Conservation (phyloP, 2,888 invertebrate genomes). For the Holacanthella duospinosa region DNA sequence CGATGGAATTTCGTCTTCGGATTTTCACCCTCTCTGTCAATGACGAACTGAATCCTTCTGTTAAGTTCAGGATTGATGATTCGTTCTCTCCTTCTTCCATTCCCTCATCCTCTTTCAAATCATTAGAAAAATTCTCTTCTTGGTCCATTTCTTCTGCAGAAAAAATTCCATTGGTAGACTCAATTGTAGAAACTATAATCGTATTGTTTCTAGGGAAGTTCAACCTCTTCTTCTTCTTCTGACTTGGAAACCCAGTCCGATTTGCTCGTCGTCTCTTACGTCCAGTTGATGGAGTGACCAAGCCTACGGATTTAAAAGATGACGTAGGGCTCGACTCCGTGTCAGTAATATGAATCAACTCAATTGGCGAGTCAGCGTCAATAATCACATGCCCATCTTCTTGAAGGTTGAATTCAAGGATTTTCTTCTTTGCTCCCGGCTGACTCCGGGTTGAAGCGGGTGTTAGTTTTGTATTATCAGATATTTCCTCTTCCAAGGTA, state of each 20-base stretch:
- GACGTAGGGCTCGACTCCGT: not conserved
- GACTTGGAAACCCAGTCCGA: conserved; percentile 74
- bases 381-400: not conserved
- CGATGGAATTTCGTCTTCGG: conserved; percentile 24
- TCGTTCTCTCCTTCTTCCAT: not conserved
- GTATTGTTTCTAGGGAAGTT: not conserved
- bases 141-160: not conserved
- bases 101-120: not conserved
- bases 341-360: not conserved
- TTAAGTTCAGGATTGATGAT: not conserved
- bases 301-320: not conserved
- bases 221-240: conserved; percentile 63
- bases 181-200: not conserved
- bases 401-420: not conserved
- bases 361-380: conserved; percentile 1
- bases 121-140: no score
- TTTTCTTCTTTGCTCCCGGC: not conserved
- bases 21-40: conserved; percentile 31
- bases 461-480: not conserved
- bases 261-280: conserved; percentile 47
- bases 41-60: conserved; percentile 14
- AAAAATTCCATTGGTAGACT: not conserved
- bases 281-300: not conserved
- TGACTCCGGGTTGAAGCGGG: not conserved
- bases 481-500: not conserved